Evolutionary conservation across 1,140 invertebrate genomes (phyloP), one percentile per base, ranked within the genome.

Genomic region (Leptonema lineaticorne): DNA sequence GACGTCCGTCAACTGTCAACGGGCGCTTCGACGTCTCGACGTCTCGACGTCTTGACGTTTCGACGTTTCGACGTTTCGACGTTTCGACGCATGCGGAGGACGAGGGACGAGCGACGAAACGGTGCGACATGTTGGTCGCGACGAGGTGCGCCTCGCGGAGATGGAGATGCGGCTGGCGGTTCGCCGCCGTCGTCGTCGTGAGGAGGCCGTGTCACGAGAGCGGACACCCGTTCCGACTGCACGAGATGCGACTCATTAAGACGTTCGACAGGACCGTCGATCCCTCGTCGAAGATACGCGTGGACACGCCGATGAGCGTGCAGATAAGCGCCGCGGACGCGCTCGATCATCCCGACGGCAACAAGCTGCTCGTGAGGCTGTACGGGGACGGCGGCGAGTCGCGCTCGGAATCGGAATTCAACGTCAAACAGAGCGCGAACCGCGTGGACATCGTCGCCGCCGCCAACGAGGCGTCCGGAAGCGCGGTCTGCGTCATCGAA

Each of bases 271-370:
- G 82, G 74, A 79, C 77, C 14, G 78, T 83, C 60, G 81, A 83
- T 65, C 78, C 75, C 18, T 80, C 77, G 63, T 79, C 81, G 6
- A 80, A 76, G 58, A 81, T 83, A 63, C 81, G 81, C 60, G 78
- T 83, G 20, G 81, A 83, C 60, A 82, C 81, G 57, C 81, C 81
- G 27, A 83, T 83, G 74, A 80, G 82, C 74, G 80, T 83, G 14
- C 81, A 79, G 60, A 76, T 83, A 18, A 75, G 76, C 46, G 81
- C 81, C 0, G 79, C 82, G 29, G 79, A 82, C 68, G 78, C 80
- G 0, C 78, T 79, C 76, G 80, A 69, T 48, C 80, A 56, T 53
- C 78, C 80, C 27, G 79, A 82, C 29, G 69, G 72, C 26, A 78
- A 82, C 68, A 80, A 78, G 65, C 65, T 83, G 26, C 80, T 77